A percentile compares a stretch with the other conserved stretches of the same genome.
These are phyloP conservation scores for Oscheius myriophilus DNA, from an alignment of 2,888 invertebrate genomes.

Conservation along the genomic window DNA sequence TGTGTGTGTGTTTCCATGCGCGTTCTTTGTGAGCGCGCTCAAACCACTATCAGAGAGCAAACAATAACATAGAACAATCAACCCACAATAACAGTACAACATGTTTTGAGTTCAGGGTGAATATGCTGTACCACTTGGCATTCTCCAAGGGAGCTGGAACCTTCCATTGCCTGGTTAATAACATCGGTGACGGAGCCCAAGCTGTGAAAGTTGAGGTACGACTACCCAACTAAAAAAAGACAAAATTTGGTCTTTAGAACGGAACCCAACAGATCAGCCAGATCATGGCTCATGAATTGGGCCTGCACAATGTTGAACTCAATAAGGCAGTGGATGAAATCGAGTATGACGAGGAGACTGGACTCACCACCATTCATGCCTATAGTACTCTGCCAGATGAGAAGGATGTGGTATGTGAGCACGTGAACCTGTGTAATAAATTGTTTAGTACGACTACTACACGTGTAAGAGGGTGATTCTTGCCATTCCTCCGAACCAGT, in stretches of 20 bases:
- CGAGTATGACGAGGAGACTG: constrained; percentile 28
- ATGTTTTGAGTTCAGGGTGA: constrained; percentile 30
- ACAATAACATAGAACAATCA: neutral
- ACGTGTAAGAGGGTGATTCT: constrained; percentile 38
- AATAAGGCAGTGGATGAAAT: constrained; percentile 32
- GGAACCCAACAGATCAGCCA: constrained; percentile 42
- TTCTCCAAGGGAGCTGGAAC: constrained; percentile 45
- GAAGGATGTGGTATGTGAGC: constrained; percentile 22
- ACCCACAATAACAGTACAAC: too few relatives aligned
- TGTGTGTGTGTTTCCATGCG: too few relatives aligned
- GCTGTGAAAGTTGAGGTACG: constrained; percentile 35
- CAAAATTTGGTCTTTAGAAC: constrained; percentile 19
- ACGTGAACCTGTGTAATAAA: neutral
- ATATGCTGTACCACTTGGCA: constrained; percentile 44
- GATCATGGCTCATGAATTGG: constrained; percentile 28
- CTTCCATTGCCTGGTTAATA: constrained; percentile 37
- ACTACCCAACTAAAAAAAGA: neutral
- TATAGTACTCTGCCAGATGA: constrained; percentile 31
- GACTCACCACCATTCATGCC: constrained; percentile 27
- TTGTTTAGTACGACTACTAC: constrained; percentile 28
- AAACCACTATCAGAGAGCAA: neutral
- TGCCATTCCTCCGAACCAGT: constrained; percentile 54
- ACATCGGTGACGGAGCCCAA: constrained; percentile 44
- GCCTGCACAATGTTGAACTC: constrained; percentile 24
- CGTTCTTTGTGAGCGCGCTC: too few relatives aligned